Base-by-base conservation (phyloP, 2,797 vertebrate species). In the Capromys pilorides region DNA sequence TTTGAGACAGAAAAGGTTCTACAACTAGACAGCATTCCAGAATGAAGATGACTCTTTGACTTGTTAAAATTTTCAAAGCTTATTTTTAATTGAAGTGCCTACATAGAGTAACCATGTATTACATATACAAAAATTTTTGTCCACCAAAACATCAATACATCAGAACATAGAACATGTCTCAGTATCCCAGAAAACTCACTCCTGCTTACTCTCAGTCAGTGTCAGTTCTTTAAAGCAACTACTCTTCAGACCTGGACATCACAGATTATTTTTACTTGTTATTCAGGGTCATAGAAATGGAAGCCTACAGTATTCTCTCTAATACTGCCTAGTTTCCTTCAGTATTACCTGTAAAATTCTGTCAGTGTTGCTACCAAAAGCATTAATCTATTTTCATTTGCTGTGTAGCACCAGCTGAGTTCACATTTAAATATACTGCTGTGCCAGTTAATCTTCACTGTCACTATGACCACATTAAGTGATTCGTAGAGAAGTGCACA, bases 51-150 rank as follows among this genome's bases (percentile, higher is more conserved):
- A 85, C n/a, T 85, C 39, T 41, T 31, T 10, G 5, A 86, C 49
- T 83, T 94, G 18, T 36, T 11, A 84, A 22, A 87, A 94, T 49
- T 90, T 59, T 88, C 69, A 3, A 73, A 94, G 41, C 41, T 31
- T 84, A 69, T 64, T 87, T 84, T 93, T 75, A 57, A 90, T 11
- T 90, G 12, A 83, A 0, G 57, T 57, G 64, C 16, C 51, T 57
- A n/a, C 36, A 59, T 83, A 67, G 11, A 81, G 24, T 78, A 39
- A 54, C 86, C 33, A 87, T n/a, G 71, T 57, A 66, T 36, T 87
- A 87, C 86, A 33, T 49, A 93, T 6, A 71, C 28, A 69, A 64
- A 75, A 77, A 67, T 36, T 51, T 75, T 61, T 66, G 28, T 79
- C 28, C 33, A 83, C 51, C 8, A 79, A 73, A 87, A 45, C 28